Evolutionary conservation across 2,888 invertebrate species (phyloP).

Genomic region (Cepaea hortensis): DNA sequence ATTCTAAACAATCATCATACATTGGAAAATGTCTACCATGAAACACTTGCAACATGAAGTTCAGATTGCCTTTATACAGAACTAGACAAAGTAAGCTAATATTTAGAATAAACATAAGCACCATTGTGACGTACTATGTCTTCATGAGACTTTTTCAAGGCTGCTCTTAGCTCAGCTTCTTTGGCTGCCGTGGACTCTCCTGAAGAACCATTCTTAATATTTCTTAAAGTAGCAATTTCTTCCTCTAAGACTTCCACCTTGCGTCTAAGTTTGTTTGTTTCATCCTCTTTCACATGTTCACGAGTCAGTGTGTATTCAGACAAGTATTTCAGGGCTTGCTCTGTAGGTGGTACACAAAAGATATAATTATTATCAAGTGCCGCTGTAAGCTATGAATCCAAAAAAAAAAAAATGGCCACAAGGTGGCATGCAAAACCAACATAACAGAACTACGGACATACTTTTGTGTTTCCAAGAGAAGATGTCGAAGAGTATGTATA

Average conservation of each 20-base stretch:
- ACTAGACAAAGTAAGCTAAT: neutral
- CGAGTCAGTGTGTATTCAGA: constrained; percentile 37
- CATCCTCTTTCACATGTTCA: constrained; percentile 36
- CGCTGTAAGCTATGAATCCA: neutral
- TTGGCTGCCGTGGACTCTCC: constrained; percentile 55
- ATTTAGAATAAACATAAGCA: neutral
- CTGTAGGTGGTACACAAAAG: neutral
- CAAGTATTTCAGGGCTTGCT: constrained; percentile 42
- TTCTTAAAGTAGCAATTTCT: constrained; percentile 61
- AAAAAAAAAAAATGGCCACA: neutral
- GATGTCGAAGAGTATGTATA: no score
- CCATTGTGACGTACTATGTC: constrained; percentile 61
- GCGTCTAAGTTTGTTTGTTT: constrained; percentile 53
- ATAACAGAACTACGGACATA: no score
- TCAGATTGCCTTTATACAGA: neutral
- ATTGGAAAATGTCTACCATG: no score
- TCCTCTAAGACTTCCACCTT: constrained; percentile 61
- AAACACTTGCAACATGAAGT: no score
- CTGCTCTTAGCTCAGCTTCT: constrained; percentile 65
- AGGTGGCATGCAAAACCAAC: no score
- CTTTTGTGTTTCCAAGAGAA: no score
- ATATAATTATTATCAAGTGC: neutral
- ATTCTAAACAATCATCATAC: no score
- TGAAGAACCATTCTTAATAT: constrained; percentile 52
- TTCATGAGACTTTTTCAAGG: constrained; percentile 64